A percentile compares a stretch with the other conserved stretches of the same genome.
These are phyloP conservation scores for Beris chalybata DNA, from an alignment of 2,888 invertebrate genomes.

Conservation along the genomic window DNA sequence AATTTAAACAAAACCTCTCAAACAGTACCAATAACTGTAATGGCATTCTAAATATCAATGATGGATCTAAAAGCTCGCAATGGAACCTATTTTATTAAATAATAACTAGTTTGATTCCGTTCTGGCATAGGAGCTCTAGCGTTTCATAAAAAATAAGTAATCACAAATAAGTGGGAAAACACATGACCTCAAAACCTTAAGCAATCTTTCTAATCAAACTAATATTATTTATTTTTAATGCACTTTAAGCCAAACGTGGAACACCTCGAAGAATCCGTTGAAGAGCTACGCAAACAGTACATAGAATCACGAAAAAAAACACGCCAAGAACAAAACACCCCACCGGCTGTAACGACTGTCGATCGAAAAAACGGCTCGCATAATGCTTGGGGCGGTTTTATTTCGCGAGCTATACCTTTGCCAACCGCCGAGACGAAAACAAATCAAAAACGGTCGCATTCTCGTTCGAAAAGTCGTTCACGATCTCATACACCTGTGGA, in stretches of 20 bases:
- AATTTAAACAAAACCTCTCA: too few species aligned
- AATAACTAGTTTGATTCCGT: too few species aligned
- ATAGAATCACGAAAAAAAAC: slow-evolving; percentile 57
- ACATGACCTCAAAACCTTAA: too few species aligned
- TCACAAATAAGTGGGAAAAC: too few species aligned
- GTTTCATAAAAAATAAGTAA: too few species aligned
- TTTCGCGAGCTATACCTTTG: slow-evolving; percentile 58
- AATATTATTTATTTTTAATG: too few species aligned
- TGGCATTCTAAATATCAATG: too few species aligned
- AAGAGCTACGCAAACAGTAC: slow-evolving; percentile 71
- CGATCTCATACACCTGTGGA: slow-evolving; percentile 45
- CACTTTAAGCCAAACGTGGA: slow-evolving; percentile 66
- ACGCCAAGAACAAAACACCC: slow-evolving; percentile 51
- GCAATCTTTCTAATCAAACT: too few species aligned
- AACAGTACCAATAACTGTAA: too few species aligned
- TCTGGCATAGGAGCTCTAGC: too few species aligned
- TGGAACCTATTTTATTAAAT: too few species aligned
- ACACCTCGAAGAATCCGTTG: slow-evolving; percentile 72
- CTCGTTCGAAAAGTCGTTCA: slow-evolving; percentile 47
- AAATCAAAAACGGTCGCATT: slow-evolving; percentile 49
- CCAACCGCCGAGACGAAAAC: slow-evolving; percentile 48
- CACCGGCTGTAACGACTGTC: slow-evolving; percentile 56
- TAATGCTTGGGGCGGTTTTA: slow-evolving; percentile 70
- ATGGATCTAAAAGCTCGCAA: too few species aligned
- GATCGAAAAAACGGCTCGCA: slow-evolving; percentile 64